Base-by-base conservation (phyloP, 2,888 invertebrate species). In the Syrphus vitripennis region DNA sequence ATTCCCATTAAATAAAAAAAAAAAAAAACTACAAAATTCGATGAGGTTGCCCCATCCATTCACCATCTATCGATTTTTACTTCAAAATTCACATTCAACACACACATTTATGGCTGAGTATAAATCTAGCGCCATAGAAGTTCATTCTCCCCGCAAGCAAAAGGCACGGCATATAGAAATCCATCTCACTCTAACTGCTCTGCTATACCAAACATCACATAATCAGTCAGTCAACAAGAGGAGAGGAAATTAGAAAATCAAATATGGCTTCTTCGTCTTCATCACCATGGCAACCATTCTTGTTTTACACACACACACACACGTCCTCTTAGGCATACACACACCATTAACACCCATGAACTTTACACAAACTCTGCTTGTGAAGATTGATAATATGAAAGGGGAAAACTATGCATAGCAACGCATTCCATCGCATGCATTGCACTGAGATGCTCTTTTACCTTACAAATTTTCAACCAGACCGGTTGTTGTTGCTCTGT, bases 261-360 rank as follows among this genome's bases (percentile, higher is more conserved):
- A 87, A 87, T 67, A 87, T 87, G 87, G 87, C 81, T 87, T 82
- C 81, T 87, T 82, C 87, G 83, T 75, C 71, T 82, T 79, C 83
- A 74, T 87, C 78, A 79, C 87, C 81, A 87, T 87, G 78, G 87
- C 87, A 87, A 87, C 87, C 87, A 87, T 83, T 87, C 78, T 70
- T 79, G 26, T 83, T 87, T 83, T 57, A 24, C 82, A 75, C 72
- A 53, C 71, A 61, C 19, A 42, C 69, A 53, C 24, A 19, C 74
- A 31, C 19, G 10, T 4, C 4, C 24, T 0, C 1, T 3, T 10
- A 34, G 34, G 12, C 9, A n/a, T 50, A 1, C 24, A 26, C 48
- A 21, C 48, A 42, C 19, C n/a, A 50, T 50, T 24, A 24, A 14
- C 10, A 50, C 21, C 21, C 48, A 48, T 48, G 10, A 4, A 12